Evolutionary conservation across 2,797 vertebrate species (phyloP).

Genomic region (Rhincodon typus): DNA sequence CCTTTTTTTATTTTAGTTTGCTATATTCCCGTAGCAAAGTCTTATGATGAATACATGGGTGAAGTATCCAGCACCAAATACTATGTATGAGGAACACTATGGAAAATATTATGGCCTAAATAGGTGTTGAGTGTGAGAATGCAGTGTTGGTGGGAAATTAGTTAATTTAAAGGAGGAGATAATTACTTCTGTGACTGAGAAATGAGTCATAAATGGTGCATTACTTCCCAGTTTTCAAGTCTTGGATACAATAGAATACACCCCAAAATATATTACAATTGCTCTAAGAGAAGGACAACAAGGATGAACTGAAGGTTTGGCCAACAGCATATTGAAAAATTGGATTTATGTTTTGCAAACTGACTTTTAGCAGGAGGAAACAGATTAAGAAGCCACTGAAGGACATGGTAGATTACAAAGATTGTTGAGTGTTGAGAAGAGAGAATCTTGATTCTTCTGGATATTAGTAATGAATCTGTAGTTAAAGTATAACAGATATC

Average conservation of each 20-base stretch:
- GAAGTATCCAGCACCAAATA: not conserved
- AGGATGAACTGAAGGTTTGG: not conserved
- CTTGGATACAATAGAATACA: not conserved
- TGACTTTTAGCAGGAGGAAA: not conserved
- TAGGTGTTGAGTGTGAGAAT: not conserved
- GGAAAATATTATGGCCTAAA: not conserved
- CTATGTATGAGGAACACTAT: not conserved
- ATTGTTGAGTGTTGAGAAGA: not conserved
- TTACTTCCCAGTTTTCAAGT: not conserved
- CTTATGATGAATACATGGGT: not conserved
- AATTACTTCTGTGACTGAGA: not conserved
- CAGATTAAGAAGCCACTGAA: not conserved
- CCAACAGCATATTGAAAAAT: not conserved
- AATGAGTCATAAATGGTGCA: too few species aligned
- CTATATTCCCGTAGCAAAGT: not conserved
- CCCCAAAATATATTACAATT: not conserved
- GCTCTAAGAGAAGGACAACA: not conserved
- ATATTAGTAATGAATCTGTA: not conserved
- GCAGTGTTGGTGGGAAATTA: not conserved
- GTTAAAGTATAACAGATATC: not conserved
- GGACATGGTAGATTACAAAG: not conserved
- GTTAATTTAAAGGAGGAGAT: not conserved
- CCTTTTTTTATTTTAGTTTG: not conserved
- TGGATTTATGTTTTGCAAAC: not conserved
- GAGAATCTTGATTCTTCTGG: not conserved